Conservation (phyloP, 2,797 vertebrate species). For the Xerus rutilus region DNA sequence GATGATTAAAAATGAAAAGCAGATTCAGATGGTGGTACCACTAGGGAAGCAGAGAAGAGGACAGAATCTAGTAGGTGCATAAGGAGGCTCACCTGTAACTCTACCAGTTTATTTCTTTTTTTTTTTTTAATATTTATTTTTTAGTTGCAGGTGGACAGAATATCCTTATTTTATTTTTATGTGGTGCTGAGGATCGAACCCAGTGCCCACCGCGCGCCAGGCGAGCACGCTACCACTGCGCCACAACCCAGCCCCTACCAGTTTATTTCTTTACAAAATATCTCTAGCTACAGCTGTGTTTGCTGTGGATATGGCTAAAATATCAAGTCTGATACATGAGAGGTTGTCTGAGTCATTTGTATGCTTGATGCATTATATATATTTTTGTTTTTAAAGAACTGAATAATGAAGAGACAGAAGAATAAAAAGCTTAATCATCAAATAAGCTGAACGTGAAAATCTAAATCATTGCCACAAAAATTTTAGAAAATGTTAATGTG, state of each 20-base stretch:
- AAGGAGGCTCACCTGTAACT: no score
- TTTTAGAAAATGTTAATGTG: background rate
- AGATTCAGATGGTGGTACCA: background rate
- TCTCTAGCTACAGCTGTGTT: background rate
- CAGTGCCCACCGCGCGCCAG: no score
- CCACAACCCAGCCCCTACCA: no score
- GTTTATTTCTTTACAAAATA: background rate
- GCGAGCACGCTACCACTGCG: no score
- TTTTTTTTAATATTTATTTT: no score
- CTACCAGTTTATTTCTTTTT: background rate
- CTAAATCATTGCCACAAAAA: background rate
- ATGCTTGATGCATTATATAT: background rate
- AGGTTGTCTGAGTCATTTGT: background rate
- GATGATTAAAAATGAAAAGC: background rate
- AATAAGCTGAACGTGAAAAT: background rate
- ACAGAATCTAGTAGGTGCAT: background rate
- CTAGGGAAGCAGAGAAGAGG: accelerated
- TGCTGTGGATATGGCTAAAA: background rate
- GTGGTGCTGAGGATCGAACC: no score
- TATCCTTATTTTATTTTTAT: no score
- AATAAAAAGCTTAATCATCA: background rate
- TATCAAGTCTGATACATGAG: background rate
- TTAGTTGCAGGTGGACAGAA: no score
- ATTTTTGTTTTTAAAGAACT: background rate
- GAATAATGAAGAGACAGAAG: background rate